These are phyloP conservation scores for Tiaroga cobitis DNA, from an alignment of 2,797 vertebrate genomes.

Conservation along the genomic window DNA sequence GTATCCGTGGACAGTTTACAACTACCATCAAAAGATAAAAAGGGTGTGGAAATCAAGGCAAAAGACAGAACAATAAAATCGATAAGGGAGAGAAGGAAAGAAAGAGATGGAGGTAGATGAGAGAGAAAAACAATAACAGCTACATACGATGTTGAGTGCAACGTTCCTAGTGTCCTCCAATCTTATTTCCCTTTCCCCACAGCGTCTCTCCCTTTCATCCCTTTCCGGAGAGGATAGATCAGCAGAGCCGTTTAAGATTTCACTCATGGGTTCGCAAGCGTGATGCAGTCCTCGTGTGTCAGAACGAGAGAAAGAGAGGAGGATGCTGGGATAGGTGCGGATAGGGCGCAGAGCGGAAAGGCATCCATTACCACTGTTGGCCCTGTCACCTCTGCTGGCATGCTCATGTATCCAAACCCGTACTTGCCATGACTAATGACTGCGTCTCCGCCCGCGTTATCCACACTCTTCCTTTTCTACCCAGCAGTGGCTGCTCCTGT, in stretches of 20 bases:
- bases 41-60: slow-evolving; percentile 12
- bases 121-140: slow-evolving; percentile 2
- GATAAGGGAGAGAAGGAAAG: slow-evolving; percentile 5
- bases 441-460: slow-evolving; percentile 36
- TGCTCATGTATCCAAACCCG: slow-evolving; percentile 50
- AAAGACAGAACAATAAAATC: slow-evolving; percentile 36
- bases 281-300: slow-evolving; percentile 7
- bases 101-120: not conserved
- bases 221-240: slow-evolving; percentile 34
- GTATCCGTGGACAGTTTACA: not conserved
- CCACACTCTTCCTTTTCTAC: slow-evolving; percentile 43
- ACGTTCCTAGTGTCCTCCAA: slow-evolving; percentile 6
- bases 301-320: not conserved
- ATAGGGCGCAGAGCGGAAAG: slow-evolving; percentile 24
- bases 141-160: slow-evolving; percentile 9
- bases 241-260: slow-evolving; percentile 33
- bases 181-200: slow-evolving; percentile 12
- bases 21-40: slow-evolving; percentile 21
- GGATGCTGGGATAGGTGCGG: slow-evolving; percentile 24
- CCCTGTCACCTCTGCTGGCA: slow-evolving; percentile 46
- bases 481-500: slow-evolving; percentile 34
- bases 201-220: not conserved
- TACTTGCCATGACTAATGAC: slow-evolving; percentile 56
- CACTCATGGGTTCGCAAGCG: not conserved
- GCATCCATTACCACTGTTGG: slow-evolving; percentile 56